Evolutionary conservation across 2,113 vertebrate species (phyloP).

Genomic region (Saccopteryx bilineata): DNA sequence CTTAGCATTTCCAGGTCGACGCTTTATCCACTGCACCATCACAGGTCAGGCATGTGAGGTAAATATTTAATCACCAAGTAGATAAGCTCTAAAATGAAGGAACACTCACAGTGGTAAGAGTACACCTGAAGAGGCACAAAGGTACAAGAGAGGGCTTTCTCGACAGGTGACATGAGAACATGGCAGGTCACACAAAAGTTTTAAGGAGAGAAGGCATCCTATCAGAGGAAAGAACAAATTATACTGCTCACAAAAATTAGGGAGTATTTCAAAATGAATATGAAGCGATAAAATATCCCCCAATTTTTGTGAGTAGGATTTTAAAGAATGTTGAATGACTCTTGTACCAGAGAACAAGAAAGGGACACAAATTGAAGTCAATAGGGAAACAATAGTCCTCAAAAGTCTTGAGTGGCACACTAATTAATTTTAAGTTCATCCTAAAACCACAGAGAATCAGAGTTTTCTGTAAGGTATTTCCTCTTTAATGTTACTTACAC

Average conservation of each 20-base stretch:
- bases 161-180: neutral
- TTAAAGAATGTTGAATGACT: neutral
- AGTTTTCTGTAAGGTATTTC: neutral
- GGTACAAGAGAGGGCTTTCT: neutral
- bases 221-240: neutral
- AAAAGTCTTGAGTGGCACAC: neutral
- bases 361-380: neutral
- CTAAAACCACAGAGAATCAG: neutral
- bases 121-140: neutral
- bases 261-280: too few relatives aligned
- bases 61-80: neutral
- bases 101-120: neutral
- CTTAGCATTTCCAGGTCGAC: too few relatives aligned
- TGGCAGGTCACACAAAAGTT: neutral
- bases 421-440: neutral
- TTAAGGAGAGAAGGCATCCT: neutral
- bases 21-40: too few relatives aligned
- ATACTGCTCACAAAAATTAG: too few relatives aligned
- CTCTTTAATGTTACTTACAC: neutral
- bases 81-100: neutral
- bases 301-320: too few relatives aligned
- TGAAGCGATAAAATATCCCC: too few relatives aligned
- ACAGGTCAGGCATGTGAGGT: neutral
- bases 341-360: neutral
- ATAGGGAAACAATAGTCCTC: neutral